Conservation (phyloP, 2,113 vertebrate species). For the Physeter macrocephalus region DNA sequence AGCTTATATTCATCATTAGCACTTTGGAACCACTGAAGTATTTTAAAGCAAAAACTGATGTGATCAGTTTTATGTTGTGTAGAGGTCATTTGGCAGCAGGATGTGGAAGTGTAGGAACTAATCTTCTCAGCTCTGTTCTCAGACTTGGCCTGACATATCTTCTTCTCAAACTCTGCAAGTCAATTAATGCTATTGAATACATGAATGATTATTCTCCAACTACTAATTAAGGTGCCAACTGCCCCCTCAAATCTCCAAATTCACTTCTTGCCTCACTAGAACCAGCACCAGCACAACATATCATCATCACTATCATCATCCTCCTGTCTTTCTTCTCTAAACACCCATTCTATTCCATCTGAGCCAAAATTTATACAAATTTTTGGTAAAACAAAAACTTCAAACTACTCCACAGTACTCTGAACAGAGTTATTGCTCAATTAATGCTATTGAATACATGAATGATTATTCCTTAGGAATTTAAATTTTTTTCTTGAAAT, state of each 20-base stretch:
- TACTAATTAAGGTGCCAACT: background rate
- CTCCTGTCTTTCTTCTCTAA: background rate
- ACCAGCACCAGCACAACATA: background rate
- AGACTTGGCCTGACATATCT: background rate
- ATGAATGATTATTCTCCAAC: too few species aligned
- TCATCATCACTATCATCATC: background rate
- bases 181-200: too few species aligned
- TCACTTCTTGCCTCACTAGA: background rate
- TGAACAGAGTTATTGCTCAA: background rate
- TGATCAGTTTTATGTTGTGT: background rate
- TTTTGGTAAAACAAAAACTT: background rate
- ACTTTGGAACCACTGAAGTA: background rate
- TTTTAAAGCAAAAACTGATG: background rate
- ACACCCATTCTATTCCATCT: background rate
- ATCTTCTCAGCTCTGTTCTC: background rate
- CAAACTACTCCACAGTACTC: background rate
- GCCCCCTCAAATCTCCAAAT: background rate
- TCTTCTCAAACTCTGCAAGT: background rate
- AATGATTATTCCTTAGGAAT: background rate
- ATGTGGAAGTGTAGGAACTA: background rate
- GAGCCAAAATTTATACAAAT: background rate
- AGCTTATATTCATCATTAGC: background rate
- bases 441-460: background rate
- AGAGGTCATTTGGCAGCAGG: background rate
- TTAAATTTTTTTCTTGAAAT: background rate